Evolutionary conservation across 2,888 invertebrate species (phyloP).

Genomic region (Acleris holmiana): DNA sequence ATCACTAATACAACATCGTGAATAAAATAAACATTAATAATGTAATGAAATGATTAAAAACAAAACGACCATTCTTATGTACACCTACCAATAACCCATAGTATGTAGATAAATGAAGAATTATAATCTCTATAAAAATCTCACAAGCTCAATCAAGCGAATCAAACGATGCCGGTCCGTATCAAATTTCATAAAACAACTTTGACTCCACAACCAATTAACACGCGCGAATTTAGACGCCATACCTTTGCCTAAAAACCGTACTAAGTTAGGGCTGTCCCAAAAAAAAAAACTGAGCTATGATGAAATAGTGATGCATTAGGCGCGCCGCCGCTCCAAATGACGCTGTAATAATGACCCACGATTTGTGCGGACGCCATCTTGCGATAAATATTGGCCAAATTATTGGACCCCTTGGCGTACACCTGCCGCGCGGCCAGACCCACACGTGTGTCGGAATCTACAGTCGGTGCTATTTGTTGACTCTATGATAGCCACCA

Average conservation of each 20-base stretch:
- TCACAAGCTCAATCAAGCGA: not conserved
- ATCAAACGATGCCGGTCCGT: no score
- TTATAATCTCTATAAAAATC: not conserved
- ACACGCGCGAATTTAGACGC: conserved; percentile 3
- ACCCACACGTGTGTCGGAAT: conserved; percentile 60
- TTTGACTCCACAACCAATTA: not conserved
- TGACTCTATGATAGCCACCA: no score
- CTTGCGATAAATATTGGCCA: conserved; percentile 80
- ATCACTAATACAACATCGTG: no score
- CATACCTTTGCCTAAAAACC: conserved; percentile 2
- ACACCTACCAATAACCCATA: no score
- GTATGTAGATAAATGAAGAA: no score
- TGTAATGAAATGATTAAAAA: no score
- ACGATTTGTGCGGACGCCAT: conserved; percentile 73
- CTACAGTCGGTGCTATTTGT: not conserved
- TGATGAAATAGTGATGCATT: conserved; percentile 42
- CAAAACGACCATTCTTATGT: no score
- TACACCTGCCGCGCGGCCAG: conserved; percentile 65
- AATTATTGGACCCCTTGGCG: conserved; percentile 74
- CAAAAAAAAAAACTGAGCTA: conserved; percentile 7
- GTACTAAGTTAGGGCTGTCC: conserved; percentile 3
- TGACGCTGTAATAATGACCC: conserved; percentile 71
- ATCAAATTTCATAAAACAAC: not conserved
- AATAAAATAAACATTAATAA: no score
- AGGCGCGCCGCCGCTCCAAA: conserved; percentile 73